Conservation (phyloP, 2,113 vertebrate species). For the Tychaedon coryphoeus region DNA sequence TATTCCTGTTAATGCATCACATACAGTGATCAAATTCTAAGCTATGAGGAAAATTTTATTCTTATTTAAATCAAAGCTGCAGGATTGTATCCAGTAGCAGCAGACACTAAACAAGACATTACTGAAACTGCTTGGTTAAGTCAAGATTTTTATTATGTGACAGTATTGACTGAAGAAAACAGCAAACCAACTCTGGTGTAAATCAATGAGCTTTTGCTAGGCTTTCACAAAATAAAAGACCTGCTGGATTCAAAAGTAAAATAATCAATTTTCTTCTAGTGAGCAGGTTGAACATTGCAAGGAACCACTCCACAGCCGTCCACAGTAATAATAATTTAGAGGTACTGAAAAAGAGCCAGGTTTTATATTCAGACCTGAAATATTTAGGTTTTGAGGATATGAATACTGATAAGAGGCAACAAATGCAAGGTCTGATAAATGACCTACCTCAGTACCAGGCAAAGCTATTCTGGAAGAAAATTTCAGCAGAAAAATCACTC, state of each 20-base stretch:
- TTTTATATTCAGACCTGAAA: background rate
- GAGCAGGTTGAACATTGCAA: background rate
- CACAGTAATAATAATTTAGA: background rate
- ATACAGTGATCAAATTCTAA: background rate
- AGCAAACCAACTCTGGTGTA: slow-evolving; percentile 26
- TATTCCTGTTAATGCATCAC: background rate
- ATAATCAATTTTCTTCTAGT: slow-evolving; percentile 44
- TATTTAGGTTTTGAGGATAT: background rate
- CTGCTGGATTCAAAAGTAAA: slow-evolving; percentile 54
- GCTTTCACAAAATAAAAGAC: slow-evolving; percentile 62
- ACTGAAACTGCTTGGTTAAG: background rate
- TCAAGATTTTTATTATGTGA: slow-evolving; percentile 49
- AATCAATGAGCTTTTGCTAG: slow-evolving; percentile 53
- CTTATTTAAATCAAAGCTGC: background rate
- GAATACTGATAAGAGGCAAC: background rate
- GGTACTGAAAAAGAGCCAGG: background rate
- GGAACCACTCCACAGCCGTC: background rate
- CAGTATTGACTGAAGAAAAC: slow-evolving; percentile 59
- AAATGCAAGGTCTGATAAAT: background rate
- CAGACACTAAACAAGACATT: background rate
- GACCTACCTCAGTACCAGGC: background rate
- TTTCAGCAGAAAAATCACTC: background rate
- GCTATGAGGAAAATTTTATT: background rate
- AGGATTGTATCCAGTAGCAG: background rate
- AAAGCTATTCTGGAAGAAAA: background rate